Percentiles rank a stretch among this genome's conserved stretches.
Conservation (phyloP, 2,797 vertebrate species). For the Tolypeutes matacus region DNA sequence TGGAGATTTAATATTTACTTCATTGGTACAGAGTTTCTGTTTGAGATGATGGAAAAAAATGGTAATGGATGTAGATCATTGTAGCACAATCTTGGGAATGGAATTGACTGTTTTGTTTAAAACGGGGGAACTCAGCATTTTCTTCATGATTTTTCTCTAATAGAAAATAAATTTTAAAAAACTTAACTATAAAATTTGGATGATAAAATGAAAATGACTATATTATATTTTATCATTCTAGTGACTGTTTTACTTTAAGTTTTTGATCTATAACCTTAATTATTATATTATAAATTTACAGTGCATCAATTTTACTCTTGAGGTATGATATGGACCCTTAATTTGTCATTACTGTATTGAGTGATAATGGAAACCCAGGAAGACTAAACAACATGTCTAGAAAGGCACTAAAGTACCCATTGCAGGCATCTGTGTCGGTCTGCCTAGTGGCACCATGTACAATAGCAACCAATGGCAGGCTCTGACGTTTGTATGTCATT, state of each 20-base stretch:
- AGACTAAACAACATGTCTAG: not conserved
- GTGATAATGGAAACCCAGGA: not conserved
- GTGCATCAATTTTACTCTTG: not conserved
- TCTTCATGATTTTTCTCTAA: too few relatives aligned
- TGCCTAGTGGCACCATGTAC: not conserved
- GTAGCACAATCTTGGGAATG: too few relatives aligned
- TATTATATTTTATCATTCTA: not conserved
- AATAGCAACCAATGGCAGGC: not conserved
- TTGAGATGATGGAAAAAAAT: too few relatives aligned
- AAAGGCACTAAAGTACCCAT: not conserved
- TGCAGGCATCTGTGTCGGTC: not conserved
- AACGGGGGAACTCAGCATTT: too few relatives aligned
- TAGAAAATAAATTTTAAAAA: too few relatives aligned
- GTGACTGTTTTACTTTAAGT: not conserved
- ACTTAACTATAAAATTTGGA: not conserved
- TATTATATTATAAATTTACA: not conserved
- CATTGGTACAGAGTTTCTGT: too few relatives aligned
- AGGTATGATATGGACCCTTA: not conserved
- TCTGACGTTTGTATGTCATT: not conserved
- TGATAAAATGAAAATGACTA: not conserved
- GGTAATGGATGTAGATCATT: too few relatives aligned
- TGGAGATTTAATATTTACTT: too few relatives aligned
- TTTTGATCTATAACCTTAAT: slow-evolving; percentile 15
- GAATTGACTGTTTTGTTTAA: too few relatives aligned
- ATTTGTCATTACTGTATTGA: not conserved